These are phyloP conservation scores for Rhagophthalmus giganteus DNA, from an alignment of 2,888 invertebrate species.

Conservation along the genomic window DNA sequence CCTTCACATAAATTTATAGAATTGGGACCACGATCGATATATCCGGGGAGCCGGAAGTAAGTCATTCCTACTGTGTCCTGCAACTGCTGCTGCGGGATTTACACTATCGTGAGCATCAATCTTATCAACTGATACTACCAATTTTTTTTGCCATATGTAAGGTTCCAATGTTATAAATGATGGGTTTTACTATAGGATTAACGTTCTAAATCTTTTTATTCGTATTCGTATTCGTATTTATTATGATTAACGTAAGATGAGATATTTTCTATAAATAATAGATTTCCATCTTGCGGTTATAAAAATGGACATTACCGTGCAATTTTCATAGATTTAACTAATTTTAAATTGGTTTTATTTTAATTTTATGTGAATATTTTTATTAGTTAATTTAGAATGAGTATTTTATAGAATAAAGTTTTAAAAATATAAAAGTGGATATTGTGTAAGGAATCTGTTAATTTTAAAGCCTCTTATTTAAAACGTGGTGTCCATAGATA, in stretches of 20 bases:
- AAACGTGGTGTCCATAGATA: too few relatives aligned
- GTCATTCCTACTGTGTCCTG: constrained; percentile 25
- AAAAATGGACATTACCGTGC: constrained; percentile 8
- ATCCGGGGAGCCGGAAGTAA: constrained; percentile 34
- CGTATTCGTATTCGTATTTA: neutral
- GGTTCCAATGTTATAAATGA: constrained; percentile 17
- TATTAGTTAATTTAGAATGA: too few relatives aligned
- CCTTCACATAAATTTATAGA: constrained; percentile 16
- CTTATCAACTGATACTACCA: constrained; percentile 14
- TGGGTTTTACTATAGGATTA: neutral
- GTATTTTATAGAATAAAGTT: too few relatives aligned
- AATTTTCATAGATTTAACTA: too few relatives aligned
- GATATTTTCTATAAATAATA: too few relatives aligned
- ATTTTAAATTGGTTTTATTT: too few relatives aligned
- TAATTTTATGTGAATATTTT: too few relatives aligned
- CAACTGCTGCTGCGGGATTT: constrained; percentile 22
- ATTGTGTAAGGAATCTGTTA: too few relatives aligned
- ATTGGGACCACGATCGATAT: constrained; percentile 31
- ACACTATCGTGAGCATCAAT: constrained; percentile 16
- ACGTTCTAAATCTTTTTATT: neutral
- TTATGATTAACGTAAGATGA: too few relatives aligned
- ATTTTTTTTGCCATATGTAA: constrained; percentile 24
- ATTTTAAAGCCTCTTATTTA: too few relatives aligned
- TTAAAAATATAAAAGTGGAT: too few relatives aligned
- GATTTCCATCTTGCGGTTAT: neutral